phyloP scores from a whole-genome alignment of 2,888 invertebrate species.

The Phengaris arion region DNA sequence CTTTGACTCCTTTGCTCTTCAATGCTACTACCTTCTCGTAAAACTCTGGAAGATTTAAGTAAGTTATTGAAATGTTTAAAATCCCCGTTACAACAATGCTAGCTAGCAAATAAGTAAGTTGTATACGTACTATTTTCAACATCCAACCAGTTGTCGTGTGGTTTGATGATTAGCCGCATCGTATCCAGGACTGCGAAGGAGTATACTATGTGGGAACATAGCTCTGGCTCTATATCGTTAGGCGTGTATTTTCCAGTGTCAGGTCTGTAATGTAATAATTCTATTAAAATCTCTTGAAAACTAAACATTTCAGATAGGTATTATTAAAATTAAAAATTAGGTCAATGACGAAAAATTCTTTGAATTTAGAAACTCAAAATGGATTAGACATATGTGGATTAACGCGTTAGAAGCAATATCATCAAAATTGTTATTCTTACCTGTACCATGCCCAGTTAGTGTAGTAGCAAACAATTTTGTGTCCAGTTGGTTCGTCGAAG shows the following conservation, averaged over 20 bases:
- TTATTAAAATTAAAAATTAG: no score
- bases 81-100: no score
- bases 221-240: conserved; percentile 88
- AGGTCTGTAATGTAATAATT: conserved; percentile 73
- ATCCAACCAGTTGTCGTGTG: conserved; percentile 94
- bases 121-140: conserved; percentile 87
- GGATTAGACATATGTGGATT: neutral
- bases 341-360: no score
- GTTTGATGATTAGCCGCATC: conserved; percentile 86
- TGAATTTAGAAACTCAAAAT: neutral
- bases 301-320: no score
- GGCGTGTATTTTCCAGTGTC: conserved; percentile 90
- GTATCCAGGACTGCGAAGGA: conserved; percentile 93
- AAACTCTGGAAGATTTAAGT: conserved; percentile 81
- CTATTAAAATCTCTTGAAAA: no score
- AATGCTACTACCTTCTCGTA: conserved; percentile 90
- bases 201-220: conserved; percentile 95
- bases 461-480: conserved; percentile 93
- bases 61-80: neutral
- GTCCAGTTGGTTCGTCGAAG: conserved; percentile 63
- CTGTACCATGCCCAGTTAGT: conserved; percentile 97
- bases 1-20: conserved; percentile 86
- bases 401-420: neutral
- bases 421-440: conserved; percentile 45
- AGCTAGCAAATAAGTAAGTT: neutral